phyloP scores from a whole-genome alignment of 2,797 vertebrate species.

The Lacerta viridis region DNA sequence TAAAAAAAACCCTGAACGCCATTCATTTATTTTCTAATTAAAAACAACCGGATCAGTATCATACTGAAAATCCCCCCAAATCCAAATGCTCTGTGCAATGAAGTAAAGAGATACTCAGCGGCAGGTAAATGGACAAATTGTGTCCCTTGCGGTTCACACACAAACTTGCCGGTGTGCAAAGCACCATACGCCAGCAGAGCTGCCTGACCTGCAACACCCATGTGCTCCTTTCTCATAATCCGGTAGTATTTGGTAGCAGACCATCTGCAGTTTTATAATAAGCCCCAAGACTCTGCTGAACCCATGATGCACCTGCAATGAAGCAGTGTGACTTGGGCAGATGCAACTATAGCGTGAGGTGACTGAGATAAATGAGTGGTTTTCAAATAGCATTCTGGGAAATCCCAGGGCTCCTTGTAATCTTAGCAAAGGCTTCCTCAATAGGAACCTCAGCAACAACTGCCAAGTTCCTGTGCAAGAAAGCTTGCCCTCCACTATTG shows the following conservation, averaged over 20 bases:
- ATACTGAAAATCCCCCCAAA: constrained; percentile 29
- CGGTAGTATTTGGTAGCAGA: neutral
- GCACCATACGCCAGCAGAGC: neutral
- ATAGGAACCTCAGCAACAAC: neutral
- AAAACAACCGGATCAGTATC: constrained; percentile 25
- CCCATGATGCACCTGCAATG: neutral
- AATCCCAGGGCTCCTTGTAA: neutral
- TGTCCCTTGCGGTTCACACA: neutral
- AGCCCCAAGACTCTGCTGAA: neutral
- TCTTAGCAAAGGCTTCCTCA: neutral
- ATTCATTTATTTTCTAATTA: constrained; percentile 50
- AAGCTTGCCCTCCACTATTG: neutral
- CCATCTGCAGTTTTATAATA: constrained; percentile 8
- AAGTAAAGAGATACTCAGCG: constrained; percentile 40
- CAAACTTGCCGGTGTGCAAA: neutral
- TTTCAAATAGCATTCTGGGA: neutral
- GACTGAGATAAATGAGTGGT: neutral
- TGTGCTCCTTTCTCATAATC: constrained; percentile 13
- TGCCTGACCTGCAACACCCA: constrained; percentile 4
- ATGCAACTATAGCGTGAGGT: neutral
- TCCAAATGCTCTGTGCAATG: constrained; percentile 39
- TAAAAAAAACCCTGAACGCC: constrained; percentile 15
- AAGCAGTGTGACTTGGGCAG: neutral
- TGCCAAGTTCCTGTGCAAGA: neutral
- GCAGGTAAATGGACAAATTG: constrained; percentile 35